Evolutionary conservation across 2,888 invertebrate species (phyloP), one percentile per base, ranked within the genome.

Genomic region (Caenorhabditis panamensis): DNA sequence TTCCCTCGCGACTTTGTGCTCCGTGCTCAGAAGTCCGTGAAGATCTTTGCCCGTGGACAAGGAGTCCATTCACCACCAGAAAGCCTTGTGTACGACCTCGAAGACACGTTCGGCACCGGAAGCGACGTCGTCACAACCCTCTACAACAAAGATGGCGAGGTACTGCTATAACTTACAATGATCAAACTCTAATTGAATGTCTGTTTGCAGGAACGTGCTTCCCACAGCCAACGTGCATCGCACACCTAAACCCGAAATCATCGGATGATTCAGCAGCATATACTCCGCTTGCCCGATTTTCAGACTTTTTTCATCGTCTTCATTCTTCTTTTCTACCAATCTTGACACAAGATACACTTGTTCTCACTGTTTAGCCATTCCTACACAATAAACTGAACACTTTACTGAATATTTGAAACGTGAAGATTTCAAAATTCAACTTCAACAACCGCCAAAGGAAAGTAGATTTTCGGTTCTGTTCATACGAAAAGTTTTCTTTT

Each of bases 71-170:
- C 82, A 18, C 90, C 90, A 18, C 90, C 90, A 16, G 91, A 91
- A 31, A 86, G 88, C 54, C 83, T 87, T 37, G 87, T 91, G 58
- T 89, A 86, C 80, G 90, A 91, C 56, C 86, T 84, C 49, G 91
- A 91, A 67, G 91, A 91, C 58, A 85, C 86, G 56, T 91, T 89
- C 82, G 91, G 91, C 36, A 84, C 87, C 49, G 91, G 91, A 64
- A 76, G 66, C 80, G 90, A 90, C 78, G 89, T 91, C 49, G 89
- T 90, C 59, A 91, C 91, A 37, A 85, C 89, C 71, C 88, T 91
- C 58, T 91, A 89, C 87, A 91, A 91, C 81, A 85, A 82, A 47
- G 88, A 90, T 37, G 91, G 90, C 80, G 91, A 91, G 88, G 90
- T 90, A 75, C 58, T 51, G n/a, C 22, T 37, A 13, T 59, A 44